These are phyloP conservation scores for Brachionus rubens DNA, from an alignment of 1,140 invertebrate species.

Conservation along the genomic window DNA sequence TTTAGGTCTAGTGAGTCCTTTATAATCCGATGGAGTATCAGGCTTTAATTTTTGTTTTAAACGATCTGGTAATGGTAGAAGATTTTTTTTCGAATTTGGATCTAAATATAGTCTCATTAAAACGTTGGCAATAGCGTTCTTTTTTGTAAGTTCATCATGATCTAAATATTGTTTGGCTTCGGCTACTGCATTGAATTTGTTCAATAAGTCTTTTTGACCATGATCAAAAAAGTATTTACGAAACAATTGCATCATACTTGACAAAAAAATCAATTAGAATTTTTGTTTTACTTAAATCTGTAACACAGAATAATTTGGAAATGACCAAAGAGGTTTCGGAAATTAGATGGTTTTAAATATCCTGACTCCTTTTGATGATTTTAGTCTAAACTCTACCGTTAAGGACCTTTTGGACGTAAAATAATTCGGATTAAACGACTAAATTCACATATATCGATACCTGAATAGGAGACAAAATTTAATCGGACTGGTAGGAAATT, in stretches of 20 bases:
- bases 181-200: slow-evolving; percentile 37
- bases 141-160: slow-evolving; percentile 10
- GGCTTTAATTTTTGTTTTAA: slow-evolving; percentile 9
- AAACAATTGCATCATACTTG: slow-evolving; percentile 43
- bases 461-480: too few species aligned
- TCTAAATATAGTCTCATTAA: slow-evolving; percentile 15
- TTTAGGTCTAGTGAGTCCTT: neutral
- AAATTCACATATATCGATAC: too few species aligned
- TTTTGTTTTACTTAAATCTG: too few species aligned
- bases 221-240: slow-evolving; percentile 35
- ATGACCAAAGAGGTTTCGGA: too few species aligned
- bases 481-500: too few species aligned
- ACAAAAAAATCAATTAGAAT: neutral
- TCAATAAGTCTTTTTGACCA: slow-evolving; percentile 38
- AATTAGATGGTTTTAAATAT: too few species aligned
- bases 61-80: slow-evolving; percentile 23
- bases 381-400: too few species aligned
- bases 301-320: too few species aligned
- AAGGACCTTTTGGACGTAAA: too few species aligned
- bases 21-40: neutral
- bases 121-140: neutral
- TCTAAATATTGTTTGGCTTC: slow-evolving; percentile 37
- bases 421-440: too few species aligned
- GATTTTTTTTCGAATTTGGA: slow-evolving; percentile 21
- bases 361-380: too few species aligned